Conservation (phyloP, 2,888 invertebrate genomes). For the Molanna angustata region DNA sequence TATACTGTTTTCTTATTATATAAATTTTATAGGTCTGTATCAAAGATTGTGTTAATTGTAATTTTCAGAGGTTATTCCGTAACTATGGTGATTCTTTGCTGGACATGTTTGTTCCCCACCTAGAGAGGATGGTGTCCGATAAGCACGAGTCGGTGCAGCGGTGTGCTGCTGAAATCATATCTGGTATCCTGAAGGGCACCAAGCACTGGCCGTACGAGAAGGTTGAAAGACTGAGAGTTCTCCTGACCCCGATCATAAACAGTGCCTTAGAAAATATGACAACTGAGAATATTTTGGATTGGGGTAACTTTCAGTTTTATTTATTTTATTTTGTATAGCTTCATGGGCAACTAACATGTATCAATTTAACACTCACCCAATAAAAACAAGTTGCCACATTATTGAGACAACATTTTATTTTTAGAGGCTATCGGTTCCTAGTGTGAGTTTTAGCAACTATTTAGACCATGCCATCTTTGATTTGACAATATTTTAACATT, state of each 20-base stretch:
- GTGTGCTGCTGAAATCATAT: constrained; percentile 78
- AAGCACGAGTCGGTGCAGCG: constrained; percentile 76
- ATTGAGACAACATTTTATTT: too few relatives aligned
- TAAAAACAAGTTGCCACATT: too few relatives aligned
- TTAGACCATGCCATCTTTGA: too few relatives aligned
- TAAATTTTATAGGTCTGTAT: neutral
- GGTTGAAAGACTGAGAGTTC: constrained; percentile 58
- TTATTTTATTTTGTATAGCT: too few relatives aligned
- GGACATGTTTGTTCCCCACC: constrained; percentile 59
- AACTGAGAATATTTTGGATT: constrained; percentile 71
- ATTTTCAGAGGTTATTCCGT: constrained; percentile 63
- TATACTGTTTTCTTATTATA: neutral
- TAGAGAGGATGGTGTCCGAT: constrained; percentile 63
- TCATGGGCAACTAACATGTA: too few relatives aligned
- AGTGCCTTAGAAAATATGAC: constrained; percentile 73
- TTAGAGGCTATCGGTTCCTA: too few relatives aligned
- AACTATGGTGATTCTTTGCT: constrained; percentile 70
- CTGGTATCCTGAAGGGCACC: constrained; percentile 76
- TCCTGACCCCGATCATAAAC: constrained; percentile 61
- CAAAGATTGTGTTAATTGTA: too few relatives aligned
- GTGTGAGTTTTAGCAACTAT: too few relatives aligned
- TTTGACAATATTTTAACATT: too few relatives aligned
- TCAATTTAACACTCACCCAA: too few relatives aligned
- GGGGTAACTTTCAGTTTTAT: too few relatives aligned
- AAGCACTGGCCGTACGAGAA: constrained; percentile 76